phyloP scores from a whole-genome alignment of 2,797 vertebrate species.

The Platalea minor region DNA sequence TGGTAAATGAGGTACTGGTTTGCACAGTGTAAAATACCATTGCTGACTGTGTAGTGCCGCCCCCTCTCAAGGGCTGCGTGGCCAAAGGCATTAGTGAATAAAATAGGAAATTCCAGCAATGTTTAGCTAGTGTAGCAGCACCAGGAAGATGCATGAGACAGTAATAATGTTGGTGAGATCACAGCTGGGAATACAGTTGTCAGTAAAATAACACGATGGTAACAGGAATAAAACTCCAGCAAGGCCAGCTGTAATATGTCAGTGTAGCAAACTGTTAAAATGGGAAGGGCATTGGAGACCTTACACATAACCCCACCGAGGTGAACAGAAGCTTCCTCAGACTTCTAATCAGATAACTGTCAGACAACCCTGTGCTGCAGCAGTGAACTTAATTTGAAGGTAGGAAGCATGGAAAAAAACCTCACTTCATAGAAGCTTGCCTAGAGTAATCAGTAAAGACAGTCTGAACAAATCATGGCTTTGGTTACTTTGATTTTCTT shows the following conservation, averaged over 20 bases:
- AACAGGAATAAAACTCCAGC: not conserved
- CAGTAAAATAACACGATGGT: not conserved
- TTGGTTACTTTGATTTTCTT: not conserved
- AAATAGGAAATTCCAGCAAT: not conserved
- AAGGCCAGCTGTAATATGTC: not conserved
- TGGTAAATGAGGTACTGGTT: not conserved
- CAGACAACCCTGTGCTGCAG: not conserved
- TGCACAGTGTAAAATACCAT: not conserved
- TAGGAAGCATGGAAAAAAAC: not conserved
- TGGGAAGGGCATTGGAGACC: not conserved
- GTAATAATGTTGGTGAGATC: not conserved
- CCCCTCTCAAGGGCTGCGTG: accelerated
- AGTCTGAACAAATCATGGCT: not conserved
- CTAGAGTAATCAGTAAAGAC: not conserved
- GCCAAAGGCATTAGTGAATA: not conserved
- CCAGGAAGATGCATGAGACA: not conserved
- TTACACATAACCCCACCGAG: not conserved
- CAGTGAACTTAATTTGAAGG: not conserved
- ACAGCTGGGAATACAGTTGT: not conserved
- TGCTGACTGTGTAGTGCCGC: not conserved
- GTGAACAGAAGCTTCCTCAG: not conserved
- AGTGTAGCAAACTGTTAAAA: not conserved
- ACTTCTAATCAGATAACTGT: not conserved
- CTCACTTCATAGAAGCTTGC: not conserved
- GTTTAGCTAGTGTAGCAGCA: not conserved